These are phyloP conservation scores for Halcyon leucocephala DNA, from an alignment of 2,797 vertebrate species.

Conservation along the genomic window DNA sequence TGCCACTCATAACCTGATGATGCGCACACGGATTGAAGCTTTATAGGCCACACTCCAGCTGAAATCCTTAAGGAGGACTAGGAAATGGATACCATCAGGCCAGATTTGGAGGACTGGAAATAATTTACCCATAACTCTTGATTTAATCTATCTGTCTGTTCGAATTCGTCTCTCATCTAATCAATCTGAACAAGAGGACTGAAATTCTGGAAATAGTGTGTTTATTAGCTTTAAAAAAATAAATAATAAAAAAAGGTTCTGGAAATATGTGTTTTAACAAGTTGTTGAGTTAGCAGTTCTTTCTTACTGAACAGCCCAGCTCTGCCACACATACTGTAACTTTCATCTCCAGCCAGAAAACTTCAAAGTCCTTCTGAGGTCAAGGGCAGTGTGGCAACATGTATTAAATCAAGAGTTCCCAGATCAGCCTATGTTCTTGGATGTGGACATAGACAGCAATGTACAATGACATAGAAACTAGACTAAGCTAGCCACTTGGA, in stretches of 20 bases:
- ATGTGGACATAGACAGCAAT: conserved; percentile 19
- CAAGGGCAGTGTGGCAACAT: conserved; percentile 52
- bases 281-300: conserved; percentile 58
- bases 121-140: conserved; percentile 48
- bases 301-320: background rate
- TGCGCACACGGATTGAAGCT: background rate
- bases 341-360: conserved; percentile 71
- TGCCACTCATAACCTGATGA: background rate
- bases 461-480: background rate
- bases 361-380: conserved; percentile 57
- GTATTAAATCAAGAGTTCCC: conserved; percentile 60
- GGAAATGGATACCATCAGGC: conserved; percentile 68
- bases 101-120: conserved; percentile 48
- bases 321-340: conserved; percentile 50
- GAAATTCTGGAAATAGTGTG: conserved; percentile 52
- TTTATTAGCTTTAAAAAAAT: conserved; percentile 39
- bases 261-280: conserved; percentile 56
- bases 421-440: background rate
- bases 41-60: conserved; percentile 6
- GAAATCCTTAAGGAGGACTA: conserved; percentile 38
- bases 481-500: background rate
- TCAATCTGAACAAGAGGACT: conserved; percentile 39
- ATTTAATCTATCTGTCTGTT: conserved; percentile 66
- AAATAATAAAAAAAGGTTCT: background rate
- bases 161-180: conserved; percentile 59